Base-by-base conservation (phyloP, 2,797 vertebrate species). In the Benthosema pterotum region DNA sequence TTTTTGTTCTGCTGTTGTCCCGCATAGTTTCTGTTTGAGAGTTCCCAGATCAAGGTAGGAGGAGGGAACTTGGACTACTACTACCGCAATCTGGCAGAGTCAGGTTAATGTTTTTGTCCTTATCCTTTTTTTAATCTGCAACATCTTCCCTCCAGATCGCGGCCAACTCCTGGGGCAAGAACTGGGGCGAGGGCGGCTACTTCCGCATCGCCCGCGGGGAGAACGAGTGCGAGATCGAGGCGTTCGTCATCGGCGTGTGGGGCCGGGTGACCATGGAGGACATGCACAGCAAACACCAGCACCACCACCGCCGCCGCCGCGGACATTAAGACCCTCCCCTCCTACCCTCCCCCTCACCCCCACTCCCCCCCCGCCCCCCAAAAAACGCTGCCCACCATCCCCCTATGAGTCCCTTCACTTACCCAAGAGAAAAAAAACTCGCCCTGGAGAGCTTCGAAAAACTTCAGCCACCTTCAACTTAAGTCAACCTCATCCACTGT, bases 191-290 rank as follows among this genome's bases (percentile, higher is more conserved):
- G 82, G 78, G 88, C 0, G 97, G 97, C 59, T 94, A 93, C 86
- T 99, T 99, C 81, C 95, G 96, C 14, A 98, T 99, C 14, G 88
- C 93, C 65, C 95, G 97, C 0, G 97, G 97, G 1, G 71, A 91
- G 63, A 99, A 99, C 0, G 97, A 99, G 87, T 99, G 97, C 0
- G 95, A 98, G 87, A 96, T 99, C 0, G 97, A 99, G 84, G 83
- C 93, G 1, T 99, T 99, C 43, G 95, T 99, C 80, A 94, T 99
- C 11, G 96, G 95, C 0, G 97, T 94, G 12, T 99, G 97, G 97
- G 97, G 96, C 56, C 91, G 96, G 1, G 94, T 99, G 78, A 94
- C 95, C 17, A 90, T 95, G 94, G 97, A 99, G 87, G 97, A 99
- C 91, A 95, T 99, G 94, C 85, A 92, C 65, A 94, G 87, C 71